Conservation (phyloP, 2,113 vertebrate species). For the Festucalex cinctus region DNA sequence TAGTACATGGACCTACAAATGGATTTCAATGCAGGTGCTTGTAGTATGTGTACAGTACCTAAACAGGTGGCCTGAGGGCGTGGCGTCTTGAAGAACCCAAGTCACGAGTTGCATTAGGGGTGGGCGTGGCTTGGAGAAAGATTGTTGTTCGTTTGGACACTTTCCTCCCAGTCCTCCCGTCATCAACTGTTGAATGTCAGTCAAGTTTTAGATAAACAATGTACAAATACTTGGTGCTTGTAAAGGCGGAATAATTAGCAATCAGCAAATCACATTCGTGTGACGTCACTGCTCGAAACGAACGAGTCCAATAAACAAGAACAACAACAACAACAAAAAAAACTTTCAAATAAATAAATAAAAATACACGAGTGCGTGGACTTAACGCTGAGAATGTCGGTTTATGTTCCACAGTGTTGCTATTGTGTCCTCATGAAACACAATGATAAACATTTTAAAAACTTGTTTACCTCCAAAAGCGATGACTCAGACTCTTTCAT, state of each 20-base stretch:
- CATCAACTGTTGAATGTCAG: background rate
- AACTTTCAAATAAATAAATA: background rate
- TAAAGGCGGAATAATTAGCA: background rate
- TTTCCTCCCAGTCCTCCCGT: background rate
- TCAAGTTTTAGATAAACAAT: too few species aligned
- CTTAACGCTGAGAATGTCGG: background rate
- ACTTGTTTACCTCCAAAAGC: conserved; percentile 39
- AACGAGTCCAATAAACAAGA: background rate
- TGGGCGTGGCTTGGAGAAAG: background rate
- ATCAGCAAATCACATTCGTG: background rate
- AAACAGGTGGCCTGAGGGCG: conserved; percentile 2
- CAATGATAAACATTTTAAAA: background rate
- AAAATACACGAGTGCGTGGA: background rate
- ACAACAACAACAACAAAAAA: too few species aligned
- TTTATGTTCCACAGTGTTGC: background rate
- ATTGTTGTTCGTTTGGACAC: background rate
- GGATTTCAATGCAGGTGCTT: background rate
- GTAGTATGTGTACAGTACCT: background rate
- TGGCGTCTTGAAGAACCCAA: background rate
- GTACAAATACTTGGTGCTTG: background rate
- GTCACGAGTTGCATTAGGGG: background rate
- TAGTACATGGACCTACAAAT: background rate
- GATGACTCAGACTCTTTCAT: conserved; percentile 35
- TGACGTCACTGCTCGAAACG: background rate
- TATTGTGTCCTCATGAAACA: background rate